Evolutionary conservation across 2,888 invertebrate species (phyloP).

Genomic region (Yponomeuta sedellus): DNA sequence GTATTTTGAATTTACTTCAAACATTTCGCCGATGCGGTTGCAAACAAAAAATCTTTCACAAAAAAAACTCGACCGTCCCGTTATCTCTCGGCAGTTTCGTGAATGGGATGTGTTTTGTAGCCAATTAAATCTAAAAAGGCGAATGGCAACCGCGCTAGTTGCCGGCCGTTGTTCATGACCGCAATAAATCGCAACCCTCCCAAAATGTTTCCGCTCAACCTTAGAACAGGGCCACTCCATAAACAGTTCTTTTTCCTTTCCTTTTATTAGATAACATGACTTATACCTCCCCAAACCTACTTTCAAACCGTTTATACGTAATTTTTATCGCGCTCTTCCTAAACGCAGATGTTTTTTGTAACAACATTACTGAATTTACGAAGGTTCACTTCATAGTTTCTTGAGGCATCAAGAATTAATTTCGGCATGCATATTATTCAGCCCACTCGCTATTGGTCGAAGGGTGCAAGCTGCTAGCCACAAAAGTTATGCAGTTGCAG

Average conservation of each 20-base stretch:
- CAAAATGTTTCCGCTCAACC: conserved; percentile 56
- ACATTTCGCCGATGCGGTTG: not conserved
- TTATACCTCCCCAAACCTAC: not conserved
- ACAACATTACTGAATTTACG: conserved; percentile 6
- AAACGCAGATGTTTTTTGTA: not conserved
- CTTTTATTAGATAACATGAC: conserved; percentile 18
- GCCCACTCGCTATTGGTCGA: conserved; percentile 51
- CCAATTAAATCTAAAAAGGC: conserved; percentile 55
- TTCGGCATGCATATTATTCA: conserved; percentile 32
- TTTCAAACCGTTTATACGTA: not conserved
- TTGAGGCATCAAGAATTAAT: conserved; percentile 17
- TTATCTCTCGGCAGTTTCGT: conserved; percentile 52
- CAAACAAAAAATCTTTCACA: conserved; percentile 24
- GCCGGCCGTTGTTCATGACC: conserved; percentile 17
- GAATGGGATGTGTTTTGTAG: conserved; percentile 70
- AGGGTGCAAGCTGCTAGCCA: conserved; percentile 53
- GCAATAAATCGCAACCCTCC: conserved; percentile 74
- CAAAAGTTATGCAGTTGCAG: conserved; percentile 53
- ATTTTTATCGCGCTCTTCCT: not conserved
- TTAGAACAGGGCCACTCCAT: conserved; percentile 3
- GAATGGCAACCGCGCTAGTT: conserved; percentile 51
- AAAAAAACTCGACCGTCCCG: conserved; percentile 35
- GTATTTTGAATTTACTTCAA: not conserved
- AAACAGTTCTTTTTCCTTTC: not conserved
- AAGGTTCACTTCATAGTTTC: conserved; percentile 3